phyloP scores from a whole-genome alignment of 2,113 vertebrate species.

The Pelodiscus sinensis region DNA sequence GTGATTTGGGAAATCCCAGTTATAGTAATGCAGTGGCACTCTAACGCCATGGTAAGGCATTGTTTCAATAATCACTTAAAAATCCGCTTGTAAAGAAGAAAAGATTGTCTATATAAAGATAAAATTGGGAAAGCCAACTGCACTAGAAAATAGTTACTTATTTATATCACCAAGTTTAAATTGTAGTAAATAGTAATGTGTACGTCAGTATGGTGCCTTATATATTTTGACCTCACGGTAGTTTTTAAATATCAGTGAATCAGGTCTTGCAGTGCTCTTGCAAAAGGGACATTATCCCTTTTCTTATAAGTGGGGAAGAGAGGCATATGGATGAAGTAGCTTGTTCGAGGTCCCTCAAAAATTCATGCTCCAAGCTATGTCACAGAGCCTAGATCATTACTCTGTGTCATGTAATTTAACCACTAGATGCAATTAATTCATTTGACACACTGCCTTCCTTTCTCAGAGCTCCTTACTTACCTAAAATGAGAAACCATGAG shows the following conservation, averaged over 20 bases:
- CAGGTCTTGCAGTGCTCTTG: not conserved
- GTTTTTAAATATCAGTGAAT: not conserved
- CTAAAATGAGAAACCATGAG: not conserved
- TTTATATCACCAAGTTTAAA: not conserved
- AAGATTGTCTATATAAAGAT: not conserved
- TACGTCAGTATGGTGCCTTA: not conserved
- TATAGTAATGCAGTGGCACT: not conserved
- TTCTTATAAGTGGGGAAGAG: not conserved
- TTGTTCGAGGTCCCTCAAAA: not conserved
- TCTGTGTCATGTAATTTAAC: not conserved
- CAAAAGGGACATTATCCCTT: not conserved
- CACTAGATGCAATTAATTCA: not conserved
- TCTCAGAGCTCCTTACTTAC: not conserved
- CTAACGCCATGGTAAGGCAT: not conserved
- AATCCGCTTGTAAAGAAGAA: not conserved
- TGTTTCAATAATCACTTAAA: not conserved
- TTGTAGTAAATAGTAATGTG: not conserved
- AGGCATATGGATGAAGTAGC: not conserved
- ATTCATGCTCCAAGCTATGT: not conserved
- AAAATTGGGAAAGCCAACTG: rapidly evolving
- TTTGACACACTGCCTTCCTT: not conserved
- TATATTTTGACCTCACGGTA: not conserved
- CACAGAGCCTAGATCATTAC: not conserved
- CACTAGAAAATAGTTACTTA: not conserved
- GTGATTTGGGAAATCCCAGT: not conserved